Percentiles rank a stretch among this genome's conserved stretches.
Evolutionary conservation across 2,113 vertebrate genomes (phyloP).

Genomic region (Salvelinus alpinus): DNA sequence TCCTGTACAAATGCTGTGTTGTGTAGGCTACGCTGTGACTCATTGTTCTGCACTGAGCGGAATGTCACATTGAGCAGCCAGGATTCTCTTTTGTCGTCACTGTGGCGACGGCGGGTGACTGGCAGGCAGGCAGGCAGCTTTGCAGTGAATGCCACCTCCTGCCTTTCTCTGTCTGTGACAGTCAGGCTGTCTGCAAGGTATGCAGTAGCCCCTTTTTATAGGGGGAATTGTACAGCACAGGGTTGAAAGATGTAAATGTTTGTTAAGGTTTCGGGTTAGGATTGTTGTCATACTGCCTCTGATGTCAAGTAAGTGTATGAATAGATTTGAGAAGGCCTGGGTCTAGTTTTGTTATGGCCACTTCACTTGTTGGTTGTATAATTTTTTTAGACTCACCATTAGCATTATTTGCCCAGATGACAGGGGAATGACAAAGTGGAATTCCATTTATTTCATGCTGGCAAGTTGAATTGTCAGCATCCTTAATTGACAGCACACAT

Average conservation of each 20-base stretch:
- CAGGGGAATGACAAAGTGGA: not conserved
- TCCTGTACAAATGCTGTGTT: constrained; percentile 23
- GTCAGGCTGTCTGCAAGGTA: constrained; percentile 12
- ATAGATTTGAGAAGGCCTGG: not conserved
- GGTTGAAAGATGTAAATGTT: not conserved
- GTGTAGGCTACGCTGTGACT: constrained; percentile 42
- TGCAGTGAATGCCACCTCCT: constrained; percentile 25
- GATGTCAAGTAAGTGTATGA: not conserved
- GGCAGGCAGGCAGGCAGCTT: constrained; percentile 16
- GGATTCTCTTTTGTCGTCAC: constrained; percentile 38
- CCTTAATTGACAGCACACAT: too few species aligned
- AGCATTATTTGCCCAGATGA: not conserved
- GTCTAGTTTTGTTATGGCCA: not conserved
- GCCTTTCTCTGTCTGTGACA: not conserved
- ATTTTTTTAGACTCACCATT: not conserved
- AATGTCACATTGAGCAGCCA: constrained; percentile 45
- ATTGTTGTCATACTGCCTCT: not conserved
- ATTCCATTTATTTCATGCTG: too few species aligned
- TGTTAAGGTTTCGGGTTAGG: not conserved
- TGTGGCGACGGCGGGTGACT: constrained; percentile 40
- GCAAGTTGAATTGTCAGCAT: too few species aligned
- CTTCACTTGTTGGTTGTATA: not conserved
- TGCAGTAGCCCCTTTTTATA: not conserved
- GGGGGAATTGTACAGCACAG: not conserved
- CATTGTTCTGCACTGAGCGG: constrained; percentile 51